These are phyloP conservation scores for Urocitellus parryii DNA, from an alignment of 2,113 vertebrate genomes.

Conservation along the genomic window DNA sequence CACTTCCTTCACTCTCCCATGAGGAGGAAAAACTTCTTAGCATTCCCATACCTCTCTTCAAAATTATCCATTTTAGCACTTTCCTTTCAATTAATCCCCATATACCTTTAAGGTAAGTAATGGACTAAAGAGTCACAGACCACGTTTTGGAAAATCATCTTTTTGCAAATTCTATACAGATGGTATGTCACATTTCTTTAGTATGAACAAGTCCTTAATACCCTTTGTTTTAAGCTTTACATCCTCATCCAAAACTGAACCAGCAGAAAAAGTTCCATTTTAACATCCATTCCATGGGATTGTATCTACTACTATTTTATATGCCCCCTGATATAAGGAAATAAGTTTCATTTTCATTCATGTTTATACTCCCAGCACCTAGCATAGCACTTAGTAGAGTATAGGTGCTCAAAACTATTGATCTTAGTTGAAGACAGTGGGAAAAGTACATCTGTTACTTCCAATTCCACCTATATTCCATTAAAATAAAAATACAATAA, in stretches of 20 bases:
- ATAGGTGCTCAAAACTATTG: constrained; percentile 32
- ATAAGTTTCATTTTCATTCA: constrained; percentile 14
- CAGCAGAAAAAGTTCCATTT: neutral
- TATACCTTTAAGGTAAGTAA: neutral
- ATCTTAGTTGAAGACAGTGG: neutral
- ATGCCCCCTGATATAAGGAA: constrained; percentile 19
- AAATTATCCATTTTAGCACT: constrained; percentile 28
- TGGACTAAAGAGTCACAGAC: neutral
- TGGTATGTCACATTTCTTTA: neutral
- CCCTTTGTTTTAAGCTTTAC: constrained; percentile 18
- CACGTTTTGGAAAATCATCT: neutral
- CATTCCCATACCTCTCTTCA: constrained; percentile 24
- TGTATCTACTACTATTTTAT: neutral
- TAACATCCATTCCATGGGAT: neutral
- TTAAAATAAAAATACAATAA: constrained; percentile 40
- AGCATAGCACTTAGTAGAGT: neutral
- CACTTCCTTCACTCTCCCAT: neutral
- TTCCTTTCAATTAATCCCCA: constrained; percentile 1
- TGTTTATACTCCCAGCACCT: neutral
- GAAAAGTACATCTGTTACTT: neutral
- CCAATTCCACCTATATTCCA: neutral
- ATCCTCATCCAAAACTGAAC: constrained; percentile 40
- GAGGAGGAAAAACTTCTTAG: neutral
- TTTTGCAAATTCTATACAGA: constrained; percentile 48
- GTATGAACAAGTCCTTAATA: neutral